Base-by-base conservation (phyloP, 2,113 vertebrate species). In the Candoia aspera region DNA sequence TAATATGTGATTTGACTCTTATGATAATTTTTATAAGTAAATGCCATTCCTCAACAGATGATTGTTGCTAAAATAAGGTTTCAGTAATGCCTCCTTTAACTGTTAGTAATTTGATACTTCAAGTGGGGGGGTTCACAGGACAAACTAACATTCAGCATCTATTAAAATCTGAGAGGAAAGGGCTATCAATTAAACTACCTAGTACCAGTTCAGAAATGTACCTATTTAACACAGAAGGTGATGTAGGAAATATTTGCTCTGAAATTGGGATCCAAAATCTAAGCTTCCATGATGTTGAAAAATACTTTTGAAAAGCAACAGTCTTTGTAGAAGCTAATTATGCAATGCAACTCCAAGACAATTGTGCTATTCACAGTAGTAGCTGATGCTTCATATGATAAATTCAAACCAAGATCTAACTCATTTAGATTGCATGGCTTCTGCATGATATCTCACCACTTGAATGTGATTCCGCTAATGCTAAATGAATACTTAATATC, bases 101-200 rank as follows among this genome's bases (percentile, higher is more conserved):
- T 54, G 49, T 91, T 57, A 57, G 57, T 73, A 89, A 57, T 84
- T 62, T 89, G n/a, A 37, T 42, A 42, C 84, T 92, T 89, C 73
- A 64, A 62, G 17, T 64, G 12, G 24, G 84, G 15, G 10, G 60
- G 15, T 55, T 68, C 26, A 68, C 49, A 86, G 59, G 54, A 46
- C 58, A 64, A 46, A 23, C 23, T 57, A 89, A 33, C 12, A 55
- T 84, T 59, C 2, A 29, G 29, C 15, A 12, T 86, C 46, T 49
- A 54, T 37, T 85, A 86, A 55, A 4, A 64, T 49, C 59, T 33
- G 6, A 54, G 17, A 59, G 57, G 57, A n/a, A 86, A 57, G 88
- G 73, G 29, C 73, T 55, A 57, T 37, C 87, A 64, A 17, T 89
- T 89, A 64, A 90, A 86, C 53, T 29, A 57, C 33, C 49, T 26